These are phyloP conservation scores for Crax fasciolata DNA, from an alignment of 2,797 vertebrate species.

Conservation along the genomic window DNA sequence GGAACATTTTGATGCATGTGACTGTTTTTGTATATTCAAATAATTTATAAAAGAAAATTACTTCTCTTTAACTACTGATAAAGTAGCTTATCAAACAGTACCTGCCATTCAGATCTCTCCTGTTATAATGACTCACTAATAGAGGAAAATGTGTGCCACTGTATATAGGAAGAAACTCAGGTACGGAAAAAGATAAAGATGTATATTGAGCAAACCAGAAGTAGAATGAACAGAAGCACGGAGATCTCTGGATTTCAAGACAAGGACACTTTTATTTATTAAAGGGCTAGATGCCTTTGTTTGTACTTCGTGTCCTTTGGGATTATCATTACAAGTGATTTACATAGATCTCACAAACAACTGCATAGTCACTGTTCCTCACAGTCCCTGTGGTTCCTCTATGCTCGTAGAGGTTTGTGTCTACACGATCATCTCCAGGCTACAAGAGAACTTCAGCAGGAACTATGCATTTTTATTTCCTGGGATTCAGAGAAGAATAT, in stretches of 20 bases:
- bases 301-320: not conserved
- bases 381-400: not conserved
- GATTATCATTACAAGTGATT: not conserved
- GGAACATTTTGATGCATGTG: not conserved
- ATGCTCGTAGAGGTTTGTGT: not conserved
- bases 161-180: not conserved
- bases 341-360: not conserved
- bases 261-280: not conserved
- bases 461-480: not conserved
- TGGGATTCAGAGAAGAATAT: not conserved
- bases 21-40: not conserved
- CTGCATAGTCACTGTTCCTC: not conserved
- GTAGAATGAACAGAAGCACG: not conserved
- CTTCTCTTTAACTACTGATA: not conserved
- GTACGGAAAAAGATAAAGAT: not conserved
- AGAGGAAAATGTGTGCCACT: not conserved
- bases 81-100: not conserved
- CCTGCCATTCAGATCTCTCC: not conserved
- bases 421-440: not conserved
- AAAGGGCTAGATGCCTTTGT: not conserved
- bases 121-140: not conserved
- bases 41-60: not conserved
- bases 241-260: not conserved
- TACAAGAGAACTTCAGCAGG: not conserved
- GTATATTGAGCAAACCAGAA: not conserved